Base-by-base conservation (phyloP, 2,797 vertebrate species). In the Leptodactylus fallax region DNA sequence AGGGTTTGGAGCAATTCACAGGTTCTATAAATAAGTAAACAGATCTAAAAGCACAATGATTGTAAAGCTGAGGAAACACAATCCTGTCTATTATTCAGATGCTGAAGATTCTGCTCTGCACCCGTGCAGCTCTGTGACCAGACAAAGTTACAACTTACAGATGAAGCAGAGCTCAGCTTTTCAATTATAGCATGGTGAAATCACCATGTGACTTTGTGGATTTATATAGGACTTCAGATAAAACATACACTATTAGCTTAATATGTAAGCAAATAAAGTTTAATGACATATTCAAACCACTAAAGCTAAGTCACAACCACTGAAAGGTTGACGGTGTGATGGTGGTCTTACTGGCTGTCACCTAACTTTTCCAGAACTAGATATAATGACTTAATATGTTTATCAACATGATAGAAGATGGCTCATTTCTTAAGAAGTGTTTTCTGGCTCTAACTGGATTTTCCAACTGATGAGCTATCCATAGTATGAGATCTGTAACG, bases 1-100 rank as follows among this genome's bases (percentile, higher is more conserved):
- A 79, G 72, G 19, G 72, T 84, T 71, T 61, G 27, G 45, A 27
- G 49, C 60, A 71, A 11, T 65, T 65, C 51, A 47, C 56, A 61
- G 55, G 23, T 83, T 82, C 49, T 69, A 85, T 77, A 14, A 86
- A 55, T 85, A 84, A 90, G 14, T 83, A 72, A 88, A 53, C 61
- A 72, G 90, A 56, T n/a, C 87, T 87, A 84, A 88, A 88, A 60
- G 23, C 60, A 5, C 51, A 27, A 45, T 19, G 27, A 85, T 25
- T 90, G 60, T 17, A 63, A 89, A 61, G 51, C 45, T 74, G 45
- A 90, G 60, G 55, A 84, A 69, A 72, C 23, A 71, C 27, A 81
- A 69, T 85, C 60, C 55, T 77, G 69, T 71, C 25, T 76, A 85
- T 90, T 85, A 87, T 21, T 87, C 67, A 85, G 60, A n/a, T 0